Base-by-base conservation (phyloP, 2,113 vertebrate species). In the Otus sunia region DNA sequence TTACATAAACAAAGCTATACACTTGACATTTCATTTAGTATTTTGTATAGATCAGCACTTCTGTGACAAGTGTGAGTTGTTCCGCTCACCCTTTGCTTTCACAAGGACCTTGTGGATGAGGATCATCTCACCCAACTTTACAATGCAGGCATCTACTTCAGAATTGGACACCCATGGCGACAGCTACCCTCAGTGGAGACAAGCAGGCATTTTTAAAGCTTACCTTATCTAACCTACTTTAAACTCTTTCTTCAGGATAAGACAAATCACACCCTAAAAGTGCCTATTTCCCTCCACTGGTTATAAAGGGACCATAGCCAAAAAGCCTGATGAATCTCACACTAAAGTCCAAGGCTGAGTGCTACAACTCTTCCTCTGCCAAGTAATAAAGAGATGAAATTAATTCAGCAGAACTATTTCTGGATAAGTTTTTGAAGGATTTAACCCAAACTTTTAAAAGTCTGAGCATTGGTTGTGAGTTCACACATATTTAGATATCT, bases 291-390 rank as follows among this genome's bases (percentile, higher is more conserved):
- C 53, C 82, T 92, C 21, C 53, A 69, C 30, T 53, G 18, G 39
- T 49, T 72, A 75, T 34, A 52, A 82, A 68, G 53, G 30, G 43
- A 79, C 37, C 88, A 21, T 14, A 83, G 67, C 62, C 82, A 93
- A 94, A 87, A 3, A 75, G 64, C 12, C 78, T 92, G 72, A 73
- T 66, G 63, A 88, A 92, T 83, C 71, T 83, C 45, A 83, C 45
- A 68, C 72, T 52, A 71, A 6, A 88, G 15, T 88, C 71, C 0
- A 1, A 88, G 30, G 50, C 59, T 93, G 75, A 95, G 94, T 83
- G 68, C 72, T 73, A 41, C 79, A 75, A 60, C 94, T 91, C 82
- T 77, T 94, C 62, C 41, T 76, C 82, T 94, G 94, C 82, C 91
- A 92, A 94, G 66, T 56, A 78, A 94, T 63, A 81, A 6, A 62